Evolutionary conservation across 2,797 vertebrate species (phyloP), one percentile per base, ranked within the genome.

Genomic region (Sandelia bainsii): DNA sequence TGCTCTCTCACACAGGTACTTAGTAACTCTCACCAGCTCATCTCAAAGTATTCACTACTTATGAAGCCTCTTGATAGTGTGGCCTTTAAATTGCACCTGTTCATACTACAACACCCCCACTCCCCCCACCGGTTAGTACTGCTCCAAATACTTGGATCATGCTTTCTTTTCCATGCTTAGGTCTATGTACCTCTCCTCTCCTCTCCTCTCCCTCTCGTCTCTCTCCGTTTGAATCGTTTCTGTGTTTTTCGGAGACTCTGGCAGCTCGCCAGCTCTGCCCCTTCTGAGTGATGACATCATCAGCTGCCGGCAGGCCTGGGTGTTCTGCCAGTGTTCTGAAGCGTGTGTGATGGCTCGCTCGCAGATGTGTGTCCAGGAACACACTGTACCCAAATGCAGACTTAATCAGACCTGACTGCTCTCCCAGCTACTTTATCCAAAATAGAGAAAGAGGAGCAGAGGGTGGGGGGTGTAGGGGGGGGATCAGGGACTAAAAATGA

Each of bases 351-450:
- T 98, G 95, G 95, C 96, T 97, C 95, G 95, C 95, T 97, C 97
- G 96, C 98, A 99, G 98, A 99, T 99, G 98, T 97, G 96, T 96
- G 95, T 98, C 96, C 97, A 97, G 97, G 98, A 99, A 99, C 97
- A 99, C 93, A 95, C 95, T 98, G 98, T 99, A 98, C 98, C 97
- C 96, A 97, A 95, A 97, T 95, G 96, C 96, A 95, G 97, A 98
- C 97, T 98, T 98, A 99, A 98, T 98, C 97, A 96, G 93, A 97
- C 96, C 96, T 98, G 97, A 98, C 95, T 95, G 95, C 96, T 89
- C 94, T 96, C 96, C 97, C 98, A 97, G 94, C 96, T 96, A 93
- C 92, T 94, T 95, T 94, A 96, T 96, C 95, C 90, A 91, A 94
- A 94, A 94, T 91, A 93, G 92, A 91, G 90, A 82, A 87, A 87